Evolutionary conservation across 1,140 invertebrate species (phyloP).

Genomic region (Drosophila bocqueti): DNA sequence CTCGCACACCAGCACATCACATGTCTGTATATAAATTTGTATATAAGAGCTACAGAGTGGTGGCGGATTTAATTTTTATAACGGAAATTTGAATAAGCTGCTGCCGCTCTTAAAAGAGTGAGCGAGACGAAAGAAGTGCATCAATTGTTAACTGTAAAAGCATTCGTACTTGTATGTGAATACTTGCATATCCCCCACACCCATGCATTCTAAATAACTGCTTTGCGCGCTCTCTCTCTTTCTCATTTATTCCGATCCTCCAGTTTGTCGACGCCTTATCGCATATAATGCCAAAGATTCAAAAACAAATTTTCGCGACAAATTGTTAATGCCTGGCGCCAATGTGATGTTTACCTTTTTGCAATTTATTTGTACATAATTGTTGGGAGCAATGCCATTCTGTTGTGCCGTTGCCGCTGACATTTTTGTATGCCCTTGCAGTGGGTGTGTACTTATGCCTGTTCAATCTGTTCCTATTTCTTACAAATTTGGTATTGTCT

Average conservation of each 20-base stretch:
- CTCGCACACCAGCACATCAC: conserved; percentile 13
- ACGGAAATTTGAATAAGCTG: conserved; percentile 70
- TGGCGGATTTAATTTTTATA: conserved; percentile 61
- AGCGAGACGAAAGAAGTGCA: conserved; percentile 23
- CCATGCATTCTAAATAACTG: conserved; percentile 14
- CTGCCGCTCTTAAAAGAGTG: conserved; percentile 11
- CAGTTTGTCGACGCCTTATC: conserved; percentile 25
- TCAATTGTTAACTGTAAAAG: conserved; percentile 52
- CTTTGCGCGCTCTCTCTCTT: neutral
- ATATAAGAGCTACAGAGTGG: conserved; percentile 23
- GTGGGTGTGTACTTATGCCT: neutral
- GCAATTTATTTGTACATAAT: conserved; percentile 7
- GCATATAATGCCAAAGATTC: conserved; percentile 6
- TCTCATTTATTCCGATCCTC: conserved; percentile 23
- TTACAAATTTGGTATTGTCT: neutral
- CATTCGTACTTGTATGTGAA: conserved; percentile 21
- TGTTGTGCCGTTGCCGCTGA: conserved; percentile 19
- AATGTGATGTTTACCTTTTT: conserved; percentile 40
- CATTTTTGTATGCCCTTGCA: conserved; percentile 6
- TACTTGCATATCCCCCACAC: conserved; percentile 21
- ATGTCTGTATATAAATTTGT: conserved; percentile 1
- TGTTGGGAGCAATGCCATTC: conserved; percentile 38
- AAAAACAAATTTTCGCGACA: conserved; percentile 60
- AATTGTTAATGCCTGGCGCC: conserved; percentile 58
- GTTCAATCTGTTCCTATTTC: neutral